phyloP scores from a whole-genome alignment of 2,888 invertebrate species.

The Rhagophthalmus giganteus region DNA sequence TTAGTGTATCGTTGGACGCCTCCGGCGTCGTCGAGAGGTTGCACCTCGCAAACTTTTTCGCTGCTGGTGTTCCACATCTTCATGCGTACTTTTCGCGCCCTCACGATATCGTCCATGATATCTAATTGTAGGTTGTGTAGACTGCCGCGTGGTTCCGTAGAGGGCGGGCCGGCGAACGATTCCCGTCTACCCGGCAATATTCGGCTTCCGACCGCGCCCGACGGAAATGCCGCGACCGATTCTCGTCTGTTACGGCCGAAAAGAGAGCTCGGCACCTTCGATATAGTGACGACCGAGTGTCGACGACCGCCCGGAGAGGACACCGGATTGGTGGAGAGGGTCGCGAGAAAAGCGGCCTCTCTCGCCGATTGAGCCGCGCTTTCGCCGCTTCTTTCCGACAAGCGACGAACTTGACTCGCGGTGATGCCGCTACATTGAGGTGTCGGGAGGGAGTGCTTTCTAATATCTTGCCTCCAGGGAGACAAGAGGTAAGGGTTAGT shows the following conservation, averaged over 20 bases:
- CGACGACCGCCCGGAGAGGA: conserved; percentile 77
- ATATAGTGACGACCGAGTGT: conserved; percentile 86
- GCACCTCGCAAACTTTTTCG: conserved; percentile 77
- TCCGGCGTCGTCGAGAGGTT: conserved; percentile 70
- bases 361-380: conserved; percentile 71
- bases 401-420: conserved; percentile 80
- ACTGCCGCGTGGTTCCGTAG: conserved; percentile 73
- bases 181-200: conserved; percentile 50
- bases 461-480: conserved; percentile 74
- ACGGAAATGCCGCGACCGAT: conserved; percentile 78
- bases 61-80: conserved; percentile 83
- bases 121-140: conserved; percentile 82
- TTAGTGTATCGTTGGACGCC: conserved; percentile 63
- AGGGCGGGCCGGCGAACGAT: conserved; percentile 66
- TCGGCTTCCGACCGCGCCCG: conserved; percentile 56
- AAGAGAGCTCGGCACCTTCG: conserved; percentile 74
- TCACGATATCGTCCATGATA: conserved; percentile 87
- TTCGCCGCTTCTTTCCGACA: conserved; percentile 79
- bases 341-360: conserved; percentile 82
- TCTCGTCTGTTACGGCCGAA: conserved; percentile 80
- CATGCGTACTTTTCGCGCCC: conserved; percentile 79
- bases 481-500: conserved; percentile 80
- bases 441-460: conserved; percentile 83
- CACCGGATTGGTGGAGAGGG: conserved; percentile 73
- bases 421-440: conserved; percentile 85